These are phyloP conservation scores for Gymnocypris eckloni DNA, from an alignment of 2,797 vertebrate species.

Conservation along the genomic window DNA sequence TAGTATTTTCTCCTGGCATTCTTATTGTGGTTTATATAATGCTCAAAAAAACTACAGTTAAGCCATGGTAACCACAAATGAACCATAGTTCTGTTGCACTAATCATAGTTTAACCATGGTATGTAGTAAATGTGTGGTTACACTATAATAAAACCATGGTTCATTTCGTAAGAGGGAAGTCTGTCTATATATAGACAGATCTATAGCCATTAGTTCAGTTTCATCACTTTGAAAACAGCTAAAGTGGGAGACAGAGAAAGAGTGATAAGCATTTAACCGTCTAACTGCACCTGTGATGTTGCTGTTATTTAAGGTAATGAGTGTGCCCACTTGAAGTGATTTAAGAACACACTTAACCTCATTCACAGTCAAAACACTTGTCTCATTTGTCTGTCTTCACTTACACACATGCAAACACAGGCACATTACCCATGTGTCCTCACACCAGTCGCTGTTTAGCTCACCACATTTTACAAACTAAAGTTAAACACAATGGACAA, in stretches of 20 bases:
- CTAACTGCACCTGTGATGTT: conserved; percentile 24
- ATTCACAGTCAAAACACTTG: conserved; percentile 39
- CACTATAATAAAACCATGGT: neutral
- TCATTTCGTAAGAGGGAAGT: neutral
- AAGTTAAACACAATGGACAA: neutral
- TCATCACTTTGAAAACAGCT: conserved; percentile 44
- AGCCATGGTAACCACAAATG: no score
- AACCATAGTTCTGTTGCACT: no score
- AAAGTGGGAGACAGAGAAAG: neutral
- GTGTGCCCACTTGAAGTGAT: neutral
- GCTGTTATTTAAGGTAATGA: conserved; percentile 30
- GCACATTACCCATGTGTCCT: neutral
- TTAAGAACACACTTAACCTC: conserved; percentile 26
- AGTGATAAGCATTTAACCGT: conserved; percentile 11
- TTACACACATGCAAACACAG: neutral
- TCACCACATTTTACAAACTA: neutral
- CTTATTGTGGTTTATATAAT: conserved; percentile 55
- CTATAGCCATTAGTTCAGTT: conserved; percentile 59
- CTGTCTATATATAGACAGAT: conserved; percentile 21
- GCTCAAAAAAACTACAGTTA: neutral
- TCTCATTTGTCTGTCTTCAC: conserved; percentile 7
- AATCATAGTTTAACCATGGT: no score
- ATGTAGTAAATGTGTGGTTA: no score
- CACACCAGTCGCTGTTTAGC: neutral
- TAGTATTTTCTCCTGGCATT: conserved; percentile 44